Evolutionary conservation across 2,113 vertebrate genomes (phyloP).

Genomic region (Isichthys henryi): DNA sequence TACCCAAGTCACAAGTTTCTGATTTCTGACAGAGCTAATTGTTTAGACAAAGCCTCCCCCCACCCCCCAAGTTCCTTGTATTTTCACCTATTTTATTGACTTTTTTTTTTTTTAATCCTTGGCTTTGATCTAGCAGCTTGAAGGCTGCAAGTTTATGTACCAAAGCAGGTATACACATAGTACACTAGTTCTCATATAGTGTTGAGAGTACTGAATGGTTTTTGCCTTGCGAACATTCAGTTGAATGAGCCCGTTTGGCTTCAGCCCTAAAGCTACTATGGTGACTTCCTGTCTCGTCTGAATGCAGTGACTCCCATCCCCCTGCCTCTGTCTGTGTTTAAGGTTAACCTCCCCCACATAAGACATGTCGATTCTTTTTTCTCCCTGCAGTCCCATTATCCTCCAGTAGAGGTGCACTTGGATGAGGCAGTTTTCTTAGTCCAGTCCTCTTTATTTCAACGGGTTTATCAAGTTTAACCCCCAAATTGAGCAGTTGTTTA

Average conservation of each 20-base stretch:
- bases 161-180: background rate
- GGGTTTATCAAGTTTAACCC: background rate
- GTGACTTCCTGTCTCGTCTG: conserved; percentile 9
- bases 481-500: background rate
- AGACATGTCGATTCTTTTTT: background rate
- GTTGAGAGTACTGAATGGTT: background rate
- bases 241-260: background rate
- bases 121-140: background rate
- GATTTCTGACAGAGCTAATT: background rate
- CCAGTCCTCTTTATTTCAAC: background rate
- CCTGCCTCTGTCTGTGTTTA: background rate
- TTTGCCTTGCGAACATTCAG: background rate
- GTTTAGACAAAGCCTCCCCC: background rate
- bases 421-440: background rate
- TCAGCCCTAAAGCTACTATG: conserved; percentile 3
- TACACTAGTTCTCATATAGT: background rate
- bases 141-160: background rate
- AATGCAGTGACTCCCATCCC: background rate
- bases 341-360: background rate
- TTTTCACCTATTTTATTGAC: background rate
- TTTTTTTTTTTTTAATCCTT: background rate
- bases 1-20: background rate
- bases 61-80: background rate
- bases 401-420: background rate
- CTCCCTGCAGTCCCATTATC: background rate